These are phyloP conservation scores for Ianthella basta DNA, from an alignment of 37 sponge, comb jelly and placozoan genomes.

Conservation along the genomic window DNA sequence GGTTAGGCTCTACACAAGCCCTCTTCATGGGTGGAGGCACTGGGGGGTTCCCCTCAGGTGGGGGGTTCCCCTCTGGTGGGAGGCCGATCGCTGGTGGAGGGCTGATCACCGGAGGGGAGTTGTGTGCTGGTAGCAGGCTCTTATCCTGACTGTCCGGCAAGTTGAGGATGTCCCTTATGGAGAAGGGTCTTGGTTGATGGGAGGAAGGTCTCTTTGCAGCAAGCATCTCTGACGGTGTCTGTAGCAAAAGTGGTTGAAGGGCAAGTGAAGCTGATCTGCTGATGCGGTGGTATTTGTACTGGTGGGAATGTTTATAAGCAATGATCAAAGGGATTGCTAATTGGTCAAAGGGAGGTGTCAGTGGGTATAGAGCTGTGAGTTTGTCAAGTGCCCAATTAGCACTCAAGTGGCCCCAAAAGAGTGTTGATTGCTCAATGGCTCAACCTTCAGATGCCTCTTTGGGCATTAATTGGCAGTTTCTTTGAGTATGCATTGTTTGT, in stretches of 20 bases:
- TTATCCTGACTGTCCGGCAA: not conserved
- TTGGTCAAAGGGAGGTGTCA: not conserved
- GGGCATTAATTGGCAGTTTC: no score
- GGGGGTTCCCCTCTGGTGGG: no score
- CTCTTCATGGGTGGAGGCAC: not conserved
- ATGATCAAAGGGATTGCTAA: constrained; percentile 6
- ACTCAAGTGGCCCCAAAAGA: no score
- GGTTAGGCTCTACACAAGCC: not conserved
- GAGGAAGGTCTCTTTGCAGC: not conserved
- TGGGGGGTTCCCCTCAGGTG: no score
- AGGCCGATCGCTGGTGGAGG: no score
- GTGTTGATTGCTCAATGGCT: constrained; percentile 1
- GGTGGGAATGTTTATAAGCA: not conserved
- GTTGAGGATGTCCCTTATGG: not conserved
- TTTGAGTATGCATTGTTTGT: no score
- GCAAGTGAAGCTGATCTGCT: not conserved
- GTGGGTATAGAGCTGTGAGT: no score
- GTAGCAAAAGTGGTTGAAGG: not conserved
- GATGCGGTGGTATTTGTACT: no score
- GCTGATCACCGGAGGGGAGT: no score
- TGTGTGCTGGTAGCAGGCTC: no score
- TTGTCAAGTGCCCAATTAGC: no score
- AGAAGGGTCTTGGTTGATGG: constrained; percentile 1
- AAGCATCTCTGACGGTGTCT: not conserved
- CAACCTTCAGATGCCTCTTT: not conserved